Percentiles rank a stretch among this genome's conserved stretches.
phyloP scores from a whole-genome alignment of 1,140 invertebrate species.

The Agrypnia vestita region DNA sequence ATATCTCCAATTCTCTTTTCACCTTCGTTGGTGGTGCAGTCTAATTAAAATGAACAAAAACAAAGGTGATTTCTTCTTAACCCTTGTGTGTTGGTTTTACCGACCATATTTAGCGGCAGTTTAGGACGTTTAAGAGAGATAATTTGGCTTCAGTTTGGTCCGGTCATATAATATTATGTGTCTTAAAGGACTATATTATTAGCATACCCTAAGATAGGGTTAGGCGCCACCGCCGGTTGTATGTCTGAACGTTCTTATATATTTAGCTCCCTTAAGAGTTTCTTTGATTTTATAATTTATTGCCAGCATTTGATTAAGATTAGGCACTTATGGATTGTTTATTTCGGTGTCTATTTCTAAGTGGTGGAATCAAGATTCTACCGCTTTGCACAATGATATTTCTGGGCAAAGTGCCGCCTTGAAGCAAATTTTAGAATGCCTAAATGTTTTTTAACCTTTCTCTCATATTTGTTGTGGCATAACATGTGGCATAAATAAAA shows the following conservation, averaged over 20 bases:
- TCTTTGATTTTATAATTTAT: background rate
- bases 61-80: background rate
- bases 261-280: too few relatives aligned
- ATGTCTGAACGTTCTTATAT: too few relatives aligned
- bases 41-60: background rate
- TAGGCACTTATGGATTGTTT: background rate
- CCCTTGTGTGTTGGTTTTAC: background rate
- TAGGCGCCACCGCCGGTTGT: constrained; percentile 9
- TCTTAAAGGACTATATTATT: constrained; percentile 1
- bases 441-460: too few relatives aligned
- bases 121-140: background rate
- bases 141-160: background rate
- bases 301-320: background rate
- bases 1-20: background rate
- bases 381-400: too few relatives aligned
- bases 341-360: too few relatives aligned
- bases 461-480: too few relatives aligned
- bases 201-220: background rate
- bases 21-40: background rate
- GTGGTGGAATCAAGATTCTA: too few relatives aligned
- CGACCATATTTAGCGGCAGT: background rate
- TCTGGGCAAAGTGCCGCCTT: too few relatives aligned
- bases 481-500: too few relatives aligned
- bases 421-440: too few relatives aligned
- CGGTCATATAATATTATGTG: background rate